Percentiles rank a stretch among this genome's conserved stretches.
Conservation (phyloP, 2,888 invertebrate genomes). For the Muscina levida region DNA sequence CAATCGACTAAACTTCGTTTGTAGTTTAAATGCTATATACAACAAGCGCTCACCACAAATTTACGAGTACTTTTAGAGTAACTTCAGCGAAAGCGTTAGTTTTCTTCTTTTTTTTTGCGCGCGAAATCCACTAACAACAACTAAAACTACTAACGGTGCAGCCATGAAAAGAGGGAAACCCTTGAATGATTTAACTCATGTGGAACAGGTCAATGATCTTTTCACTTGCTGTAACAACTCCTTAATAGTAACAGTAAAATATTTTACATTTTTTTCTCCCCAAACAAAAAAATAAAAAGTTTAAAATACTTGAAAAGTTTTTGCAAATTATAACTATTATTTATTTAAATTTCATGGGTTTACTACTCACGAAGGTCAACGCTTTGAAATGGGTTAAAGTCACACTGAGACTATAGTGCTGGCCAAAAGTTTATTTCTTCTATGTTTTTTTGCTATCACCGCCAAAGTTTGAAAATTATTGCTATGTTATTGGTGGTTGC, state of each 20-base stretch:
- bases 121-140: neutral
- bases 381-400: slow-evolving; percentile 24
- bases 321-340: neutral
- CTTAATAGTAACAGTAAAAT: slow-evolving; percentile 20
- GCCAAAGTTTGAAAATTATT: neutral
- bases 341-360: neutral
- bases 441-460: neutral
- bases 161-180: slow-evolving; percentile 42
- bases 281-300: too few relatives aligned
- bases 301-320: neutral
- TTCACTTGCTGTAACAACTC: slow-evolving; percentile 5
- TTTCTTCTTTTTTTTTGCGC: slow-evolving; percentile 11
- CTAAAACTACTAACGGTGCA: neutral
- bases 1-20: slow-evolving; percentile 52
- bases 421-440: neutral
- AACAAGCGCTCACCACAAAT: slow-evolving; percentile 12
- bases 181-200: slow-evolving; percentile 44
- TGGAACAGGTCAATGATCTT: slow-evolving; percentile 30
- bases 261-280: slow-evolving; percentile 8
- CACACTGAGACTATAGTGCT: neutral
- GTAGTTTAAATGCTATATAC: slow-evolving; percentile 49
- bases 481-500: neutral
- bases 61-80: slow-evolving; percentile 47
- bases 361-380: neutral
- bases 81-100: slow-evolving; percentile 61